These are phyloP conservation scores for Rhabdophis nuchalis DNA, from an alignment of 2,797 vertebrate genomes.

Conservation along the genomic window DNA sequence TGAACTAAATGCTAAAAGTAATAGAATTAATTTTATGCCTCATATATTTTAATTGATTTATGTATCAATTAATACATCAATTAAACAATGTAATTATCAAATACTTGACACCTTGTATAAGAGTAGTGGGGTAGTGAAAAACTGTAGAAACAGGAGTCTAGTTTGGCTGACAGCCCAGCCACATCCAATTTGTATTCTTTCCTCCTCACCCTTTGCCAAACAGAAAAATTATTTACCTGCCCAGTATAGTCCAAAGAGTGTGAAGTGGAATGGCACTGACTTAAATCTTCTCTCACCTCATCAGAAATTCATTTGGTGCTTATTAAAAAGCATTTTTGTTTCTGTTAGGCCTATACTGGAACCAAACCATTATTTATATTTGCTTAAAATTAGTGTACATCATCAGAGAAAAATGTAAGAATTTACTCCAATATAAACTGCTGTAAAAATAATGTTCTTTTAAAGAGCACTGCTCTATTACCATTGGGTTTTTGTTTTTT, in stretches of 20 bases:
- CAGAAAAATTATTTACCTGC: neutral
- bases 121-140: neutral
- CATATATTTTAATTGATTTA: neutral
- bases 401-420: neutral
- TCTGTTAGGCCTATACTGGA: neutral
- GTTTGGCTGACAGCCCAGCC: neutral
- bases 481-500: neutral
- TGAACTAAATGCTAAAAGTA: neutral
- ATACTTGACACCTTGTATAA: neutral
- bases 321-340: neutral
- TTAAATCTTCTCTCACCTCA: neutral
- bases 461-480: neutral
- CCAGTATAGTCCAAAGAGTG: neutral
- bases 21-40: neutral
- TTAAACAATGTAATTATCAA: neutral
- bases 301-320: neutral
- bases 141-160: neutral
- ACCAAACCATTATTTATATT: constrained; percentile 8
- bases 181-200: neutral
- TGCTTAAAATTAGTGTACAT: neutral
- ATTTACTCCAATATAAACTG: neutral
- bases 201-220: neutral
- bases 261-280: neutral
- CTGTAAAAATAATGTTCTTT: constrained; percentile 1
- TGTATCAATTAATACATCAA: neutral